Evolutionary conservation across 2,113 vertebrate genomes (phyloP).

Genomic region (Hepsetus odoe): DNA sequence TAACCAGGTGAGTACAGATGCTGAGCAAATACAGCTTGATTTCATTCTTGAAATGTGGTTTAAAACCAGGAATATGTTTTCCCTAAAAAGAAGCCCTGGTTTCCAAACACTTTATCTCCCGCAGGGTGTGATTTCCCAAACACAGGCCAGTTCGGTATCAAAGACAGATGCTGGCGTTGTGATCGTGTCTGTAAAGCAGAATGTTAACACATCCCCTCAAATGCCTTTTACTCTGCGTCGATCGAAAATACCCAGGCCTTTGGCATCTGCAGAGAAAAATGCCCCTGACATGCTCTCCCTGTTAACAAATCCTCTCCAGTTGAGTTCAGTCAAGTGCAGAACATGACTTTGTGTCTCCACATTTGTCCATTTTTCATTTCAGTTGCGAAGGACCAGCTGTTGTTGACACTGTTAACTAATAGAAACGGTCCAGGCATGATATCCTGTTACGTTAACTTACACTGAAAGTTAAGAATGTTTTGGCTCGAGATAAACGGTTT

Average conservation of each 20-base stretch:
- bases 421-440: no score
- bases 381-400: no score
- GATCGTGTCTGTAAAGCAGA: constrained; percentile 39
- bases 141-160: constrained; percentile 53
- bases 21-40: constrained; percentile 17
- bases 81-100: background rate
- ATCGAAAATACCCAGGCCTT: constrained; percentile 7
- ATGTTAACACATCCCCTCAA: constrained; percentile 43
- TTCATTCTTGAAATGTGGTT: background rate
- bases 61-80: background rate
- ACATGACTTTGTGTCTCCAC: no score
- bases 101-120: background rate
- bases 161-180: constrained; percentile 55
- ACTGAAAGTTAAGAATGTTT: no score
- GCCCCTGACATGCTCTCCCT: constrained; percentile 40
- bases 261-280: constrained; percentile 21
- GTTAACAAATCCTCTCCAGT: constrained; percentile 48
- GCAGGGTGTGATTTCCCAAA: constrained; percentile 23
- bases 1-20: background rate
- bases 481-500: no score
- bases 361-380: no score
- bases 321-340: constrained; percentile 56
- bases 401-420: no score
- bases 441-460: no score
- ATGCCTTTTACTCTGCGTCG: constrained; percentile 11